Base-by-base conservation (phyloP, 1,140 invertebrate genomes). In the Leptopilina clavipes region DNA sequence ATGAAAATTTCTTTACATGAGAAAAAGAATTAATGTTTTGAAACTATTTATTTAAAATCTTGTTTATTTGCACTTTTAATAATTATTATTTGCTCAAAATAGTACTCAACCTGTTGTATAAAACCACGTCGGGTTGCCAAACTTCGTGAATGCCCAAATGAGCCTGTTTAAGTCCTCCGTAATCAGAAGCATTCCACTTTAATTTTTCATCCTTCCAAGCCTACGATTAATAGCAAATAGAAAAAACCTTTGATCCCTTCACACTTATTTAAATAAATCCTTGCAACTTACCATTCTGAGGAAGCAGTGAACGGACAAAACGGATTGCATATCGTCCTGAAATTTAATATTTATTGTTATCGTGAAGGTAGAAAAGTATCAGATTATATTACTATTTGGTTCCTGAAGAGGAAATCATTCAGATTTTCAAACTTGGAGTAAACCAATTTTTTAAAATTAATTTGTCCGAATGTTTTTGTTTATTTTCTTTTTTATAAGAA, bases 111-210 rank as follows among this genome's bases (percentile, higher is more conserved):
- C 92, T 92, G 83, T 94, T 94, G 78, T 93, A 93, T 5, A 94
- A 88, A 56, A 92, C 91, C 3, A 94, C 91, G 85, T 94, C 93
- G 1, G 94, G 94, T 81, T 92, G 92, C 94, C 94, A 95, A 70
- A 95, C 88, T 88, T 94, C 93, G 81, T 93, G 91, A 76, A 92
- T 91, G 0, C 92, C 92, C 74, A 94, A 83, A 81, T 93, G 91
- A 25, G 94, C 85, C 52, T 84, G 79, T 3, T 84, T 84, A 6
- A 94, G 86, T 65, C 92, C 92, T 10, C 93, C 93, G 80, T 94
- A 94, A 11, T 93, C 91, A 0, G 84, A 86, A 0, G 90, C 80
- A 80, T 94, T 92, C 94, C 94, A 95, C 71, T 90, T 91, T 1
- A 94, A 87, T 75, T 93, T 93, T 70, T 94, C 92, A 82, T 94